Evolutionary conservation across 1,140 invertebrate species (phyloP).

Genomic region (Pogonomyrmex barbatus): DNA sequence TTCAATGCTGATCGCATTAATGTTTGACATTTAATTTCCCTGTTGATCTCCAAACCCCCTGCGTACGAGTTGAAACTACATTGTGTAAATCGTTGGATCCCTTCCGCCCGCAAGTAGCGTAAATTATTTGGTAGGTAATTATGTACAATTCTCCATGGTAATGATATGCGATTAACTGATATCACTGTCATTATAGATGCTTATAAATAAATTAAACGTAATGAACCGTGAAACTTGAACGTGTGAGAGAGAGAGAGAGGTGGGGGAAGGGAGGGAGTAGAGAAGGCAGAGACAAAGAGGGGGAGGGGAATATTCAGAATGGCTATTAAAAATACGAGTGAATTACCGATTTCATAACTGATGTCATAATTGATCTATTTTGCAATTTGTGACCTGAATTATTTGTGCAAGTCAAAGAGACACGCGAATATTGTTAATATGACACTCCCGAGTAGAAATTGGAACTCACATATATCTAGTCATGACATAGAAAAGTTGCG

Average conservation of each 20-base stretch:
- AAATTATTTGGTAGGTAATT: slow-evolving; percentile 48
- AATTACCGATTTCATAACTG: slow-evolving; percentile 14
- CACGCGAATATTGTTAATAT: background rate
- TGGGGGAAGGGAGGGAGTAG: background rate
- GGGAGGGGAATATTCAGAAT: background rate
- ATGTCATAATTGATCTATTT: background rate
- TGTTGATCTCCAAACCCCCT: slow-evolving; percentile 5
- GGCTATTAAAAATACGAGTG: background rate
- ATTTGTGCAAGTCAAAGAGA: background rate
- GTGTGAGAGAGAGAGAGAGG: background rate
- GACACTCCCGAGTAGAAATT: background rate
- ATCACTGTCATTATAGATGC: background rate
- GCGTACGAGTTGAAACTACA: background rate
- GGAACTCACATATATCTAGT: no score
- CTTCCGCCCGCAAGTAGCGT: background rate
- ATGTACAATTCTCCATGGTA: slow-evolving; percentile 31
- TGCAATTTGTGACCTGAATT: slow-evolving; percentile 7
- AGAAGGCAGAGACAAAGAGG: background rate
- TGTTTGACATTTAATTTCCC: slow-evolving; percentile 67
- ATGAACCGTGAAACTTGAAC: background rate
- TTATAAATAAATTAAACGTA: slow-evolving; percentile 37
- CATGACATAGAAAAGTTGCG: no score
- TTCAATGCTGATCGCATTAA: slow-evolving; percentile 55
- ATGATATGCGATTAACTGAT: slow-evolving; percentile 42
- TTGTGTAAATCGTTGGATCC: slow-evolving; percentile 24